A percentile compares a stretch with the other conserved stretches of the same genome.
Conservation (phyloP, 2,797 vertebrate genomes). For the Acomys russatus region DNA sequence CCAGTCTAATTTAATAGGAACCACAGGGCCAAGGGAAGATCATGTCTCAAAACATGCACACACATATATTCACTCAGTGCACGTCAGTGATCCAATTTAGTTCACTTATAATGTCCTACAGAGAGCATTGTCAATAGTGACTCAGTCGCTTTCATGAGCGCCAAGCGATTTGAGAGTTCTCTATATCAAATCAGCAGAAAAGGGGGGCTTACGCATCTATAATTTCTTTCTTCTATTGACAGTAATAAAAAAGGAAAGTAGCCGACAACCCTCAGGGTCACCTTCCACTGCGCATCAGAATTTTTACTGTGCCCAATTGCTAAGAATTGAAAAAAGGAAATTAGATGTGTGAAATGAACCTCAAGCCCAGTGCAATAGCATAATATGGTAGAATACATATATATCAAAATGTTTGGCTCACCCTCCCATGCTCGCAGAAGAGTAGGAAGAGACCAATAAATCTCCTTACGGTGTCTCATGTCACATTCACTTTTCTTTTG, state of each 20-base stretch:
- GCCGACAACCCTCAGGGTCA: neutral
- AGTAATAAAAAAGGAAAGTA: neutral
- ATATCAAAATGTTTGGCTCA: neutral
- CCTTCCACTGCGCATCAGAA: neutral
- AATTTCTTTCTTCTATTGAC: constrained; percentile 34
- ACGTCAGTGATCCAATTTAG: neutral
- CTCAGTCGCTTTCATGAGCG: neutral
- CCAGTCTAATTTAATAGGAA: neutral
- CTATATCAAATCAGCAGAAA: neutral
- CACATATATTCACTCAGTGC: neutral
- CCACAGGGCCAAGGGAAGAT: neutral
- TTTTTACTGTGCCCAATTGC: neutral
- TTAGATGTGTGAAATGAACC: neutral
- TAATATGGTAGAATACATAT: neutral
- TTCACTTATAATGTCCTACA: neutral
- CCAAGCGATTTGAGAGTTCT: neutral
- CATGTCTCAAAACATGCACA: neutral
- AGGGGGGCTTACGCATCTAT: neutral
- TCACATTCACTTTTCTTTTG: neutral
- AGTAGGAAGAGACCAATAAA: neutral
- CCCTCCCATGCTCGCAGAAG: neutral
- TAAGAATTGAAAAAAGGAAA: neutral
- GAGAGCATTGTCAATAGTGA: neutral
- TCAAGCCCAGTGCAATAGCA: neutral
- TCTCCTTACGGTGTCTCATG: neutral